A percentile compares a stretch with the other conserved stretches of the same genome.
Conservation (phyloP, 2,888 invertebrate genomes). For the Sipha maydis region DNA sequence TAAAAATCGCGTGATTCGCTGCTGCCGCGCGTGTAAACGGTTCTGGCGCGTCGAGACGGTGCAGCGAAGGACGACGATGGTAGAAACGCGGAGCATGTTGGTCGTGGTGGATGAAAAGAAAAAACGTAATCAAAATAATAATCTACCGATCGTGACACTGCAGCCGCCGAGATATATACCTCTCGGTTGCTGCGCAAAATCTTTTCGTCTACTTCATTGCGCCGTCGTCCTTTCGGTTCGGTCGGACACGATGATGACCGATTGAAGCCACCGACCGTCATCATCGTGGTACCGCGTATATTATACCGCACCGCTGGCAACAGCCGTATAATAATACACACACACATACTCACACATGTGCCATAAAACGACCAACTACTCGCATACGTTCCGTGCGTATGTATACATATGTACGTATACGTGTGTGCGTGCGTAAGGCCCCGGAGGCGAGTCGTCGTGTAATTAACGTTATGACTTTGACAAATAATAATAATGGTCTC, state of each 20-base stretch:
- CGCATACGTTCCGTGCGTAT: not conserved
- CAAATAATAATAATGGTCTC: constrained; percentile 62
- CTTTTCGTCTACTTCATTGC: not conserved
- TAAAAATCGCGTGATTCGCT: constrained; percentile 3
- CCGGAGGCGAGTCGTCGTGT: constrained; percentile 60
- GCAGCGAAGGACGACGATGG: not conserved
- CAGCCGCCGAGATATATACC: not conserved
- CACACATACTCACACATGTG: not conserved
- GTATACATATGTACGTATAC: not conserved
- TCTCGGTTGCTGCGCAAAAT: not conserved
- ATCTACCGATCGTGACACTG: constrained; percentile 53
- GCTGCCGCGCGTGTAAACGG: not conserved
- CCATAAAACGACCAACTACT: not conserved
- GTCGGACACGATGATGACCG: not conserved
- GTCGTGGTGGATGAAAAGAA: not conserved
- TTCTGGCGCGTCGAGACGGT: not conserved
- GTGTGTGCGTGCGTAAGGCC: constrained; percentile 4
- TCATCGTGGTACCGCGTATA: not conserved
- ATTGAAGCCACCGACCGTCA: not conserved
- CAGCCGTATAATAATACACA: constrained; percentile 14
- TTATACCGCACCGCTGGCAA: constrained; percentile 40
- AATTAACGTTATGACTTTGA: constrained; percentile 62
- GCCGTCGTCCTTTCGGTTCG: not conserved
- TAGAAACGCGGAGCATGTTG: not conserved
- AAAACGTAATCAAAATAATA: constrained; percentile 10